Percentiles rank a stretch among this genome's conserved stretches.
Evolutionary conservation across 2,113 vertebrate species (phyloP).

Genomic region (Glareola pratincola): DNA sequence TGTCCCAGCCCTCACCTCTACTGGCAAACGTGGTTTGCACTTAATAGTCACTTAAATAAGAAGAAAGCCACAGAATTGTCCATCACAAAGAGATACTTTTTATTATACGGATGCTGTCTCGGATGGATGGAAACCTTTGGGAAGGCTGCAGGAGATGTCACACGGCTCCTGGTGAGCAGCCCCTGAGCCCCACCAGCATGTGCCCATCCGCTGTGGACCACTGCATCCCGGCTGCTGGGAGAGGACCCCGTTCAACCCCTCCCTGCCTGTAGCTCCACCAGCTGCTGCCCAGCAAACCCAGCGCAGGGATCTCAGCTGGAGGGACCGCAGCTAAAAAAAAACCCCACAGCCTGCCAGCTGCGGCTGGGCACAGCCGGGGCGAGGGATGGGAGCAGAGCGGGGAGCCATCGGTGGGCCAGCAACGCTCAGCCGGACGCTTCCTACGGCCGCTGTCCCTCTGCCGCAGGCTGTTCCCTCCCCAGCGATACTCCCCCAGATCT

Average conservation of each 20-base stretch:
- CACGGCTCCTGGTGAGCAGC: background rate
- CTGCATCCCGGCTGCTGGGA: background rate
- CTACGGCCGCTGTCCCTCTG: background rate
- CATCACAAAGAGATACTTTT: background rate
- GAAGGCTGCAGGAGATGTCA: background rate
- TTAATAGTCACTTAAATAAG: background rate
- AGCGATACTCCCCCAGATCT: background rate
- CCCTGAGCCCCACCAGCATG: background rate
- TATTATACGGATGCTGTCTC: background rate
- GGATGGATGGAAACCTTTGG: background rate
- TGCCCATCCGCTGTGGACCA: fast-evolving
- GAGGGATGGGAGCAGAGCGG: background rate
- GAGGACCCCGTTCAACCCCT: fast-evolving
- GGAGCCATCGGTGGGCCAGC: fast-evolving
- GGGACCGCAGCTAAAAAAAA: background rate
- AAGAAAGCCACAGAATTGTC: background rate
- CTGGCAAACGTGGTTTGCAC: background rate
- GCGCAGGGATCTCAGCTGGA: background rate
- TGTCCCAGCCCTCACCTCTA: background rate
- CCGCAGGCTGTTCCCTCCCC: background rate
- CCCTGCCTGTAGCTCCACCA: background rate
- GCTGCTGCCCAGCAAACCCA: background rate
- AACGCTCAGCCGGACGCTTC: background rate
- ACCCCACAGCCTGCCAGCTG: background rate
- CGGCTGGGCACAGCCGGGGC: fast-evolving